Conservation (phyloP, 2,888 invertebrate species). For the Nasonovia ribisnigri region DNA sequence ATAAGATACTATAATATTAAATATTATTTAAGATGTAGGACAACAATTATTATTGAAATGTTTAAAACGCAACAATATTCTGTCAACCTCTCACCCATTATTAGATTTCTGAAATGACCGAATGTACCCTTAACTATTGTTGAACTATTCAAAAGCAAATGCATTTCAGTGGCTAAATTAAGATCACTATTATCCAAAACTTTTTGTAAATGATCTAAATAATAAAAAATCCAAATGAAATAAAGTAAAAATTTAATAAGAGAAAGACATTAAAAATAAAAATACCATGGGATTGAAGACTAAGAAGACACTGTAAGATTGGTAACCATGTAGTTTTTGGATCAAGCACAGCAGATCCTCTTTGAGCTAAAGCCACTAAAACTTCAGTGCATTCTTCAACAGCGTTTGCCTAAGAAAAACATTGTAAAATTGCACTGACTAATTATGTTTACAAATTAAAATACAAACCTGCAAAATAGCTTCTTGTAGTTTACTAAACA, state of each 20-base stretch:
- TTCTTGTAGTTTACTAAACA: slow-evolving; percentile 72
- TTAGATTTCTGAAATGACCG: slow-evolving; percentile 73
- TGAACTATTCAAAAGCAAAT: slow-evolving; percentile 73
- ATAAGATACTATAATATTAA: not conserved
- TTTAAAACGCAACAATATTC: not conserved
- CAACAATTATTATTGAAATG: not conserved
- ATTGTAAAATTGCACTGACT: not conserved
- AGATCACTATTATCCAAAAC: slow-evolving; percentile 74
- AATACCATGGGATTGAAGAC: slow-evolving; percentile 68
- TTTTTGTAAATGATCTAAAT: slow-evolving; percentile 67
- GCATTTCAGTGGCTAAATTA: slow-evolving; percentile 73
- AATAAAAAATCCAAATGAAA: slow-evolving; percentile 65
- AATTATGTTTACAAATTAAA: not conserved
- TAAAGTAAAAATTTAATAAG: slow-evolving; percentile 37
- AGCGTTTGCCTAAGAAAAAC: slow-evolving; percentile 66
- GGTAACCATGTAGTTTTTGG: slow-evolving; percentile 69
- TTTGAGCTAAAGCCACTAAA: slow-evolving; percentile 68
- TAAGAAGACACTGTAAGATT: slow-evolving; percentile 68
- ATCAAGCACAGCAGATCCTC: slow-evolving; percentile 68
- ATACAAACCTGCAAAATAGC: slow-evolving; percentile 69
- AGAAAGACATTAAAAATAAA: not conserved
- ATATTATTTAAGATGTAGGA: not conserved
- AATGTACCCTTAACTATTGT: slow-evolving; percentile 71
- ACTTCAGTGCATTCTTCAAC: slow-evolving; percentile 68
- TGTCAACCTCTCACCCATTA: slow-evolving; percentile 71